Base-by-base conservation (phyloP, 1,140 invertebrate species). In the Rhynchophorus ferrugineus region DNA sequence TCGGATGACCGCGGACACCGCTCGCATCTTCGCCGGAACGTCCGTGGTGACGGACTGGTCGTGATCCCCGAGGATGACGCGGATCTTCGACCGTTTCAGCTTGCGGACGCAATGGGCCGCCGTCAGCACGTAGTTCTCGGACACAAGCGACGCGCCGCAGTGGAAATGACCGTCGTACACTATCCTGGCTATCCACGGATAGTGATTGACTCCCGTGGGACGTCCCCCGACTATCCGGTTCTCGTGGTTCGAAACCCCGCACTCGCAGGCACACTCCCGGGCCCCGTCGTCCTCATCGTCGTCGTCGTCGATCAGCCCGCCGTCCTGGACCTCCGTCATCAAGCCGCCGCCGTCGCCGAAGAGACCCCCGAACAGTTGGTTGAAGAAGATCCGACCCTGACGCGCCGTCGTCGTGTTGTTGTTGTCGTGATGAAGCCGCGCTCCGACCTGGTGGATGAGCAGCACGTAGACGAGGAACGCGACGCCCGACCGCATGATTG, bases 91-190 rank as follows among this genome's bases (percentile, higher is more conserved):
- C 41, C 84, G 73, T 65, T 85, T 83, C 13, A 90, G 66, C 80
- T 73, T 77, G 63, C 78, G 69, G 34, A 84, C 73, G 60, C 82
- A 84, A 64, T 84, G 82, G 5, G 81, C 82, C 5, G 82, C 82
- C 0, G 81, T 84, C 41, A 84, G 66, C 34, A 84, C 75, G 61
- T 79, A 82, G 60, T 79, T 75, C 61, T 83, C 80, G 35, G 85
- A 88, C 19, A 92, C 71, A 3, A 92, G 72, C 13, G 87, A 87
- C n/a, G 82, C 87, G n/a, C 89, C 88, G 60, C 89, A 93, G 63
- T 92, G 89, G 71, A 91, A 91, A 67, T 87, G 86, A 0, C 86
- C 85, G 66, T 90, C 84, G 64, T 91, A 91, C 1, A 89, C 79
- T 8, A 89, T 73, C 44, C 88, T 74, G 1, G 85, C 89, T 60